Evolutionary conservation across 2,888 invertebrate species (phyloP), one percentile per base, ranked within the genome.

Genomic region (Cheilosia grossa): DNA sequence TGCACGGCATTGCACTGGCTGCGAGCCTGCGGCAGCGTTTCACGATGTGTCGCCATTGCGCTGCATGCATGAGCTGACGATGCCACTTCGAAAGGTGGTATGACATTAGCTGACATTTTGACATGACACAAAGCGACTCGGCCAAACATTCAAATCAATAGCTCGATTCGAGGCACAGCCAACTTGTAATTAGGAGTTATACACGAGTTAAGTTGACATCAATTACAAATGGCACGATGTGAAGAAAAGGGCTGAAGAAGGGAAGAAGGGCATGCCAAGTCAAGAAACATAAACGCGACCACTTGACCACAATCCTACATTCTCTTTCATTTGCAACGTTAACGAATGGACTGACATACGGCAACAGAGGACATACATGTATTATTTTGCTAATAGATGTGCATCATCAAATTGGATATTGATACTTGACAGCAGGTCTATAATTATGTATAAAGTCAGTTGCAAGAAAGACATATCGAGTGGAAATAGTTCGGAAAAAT

Each of bases 91-190:
- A 85, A 81, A 85, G 85, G 81, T 81, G 85, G 82, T 73, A 86
- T 82, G 86, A 86, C 82, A 86, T 78, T 82, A 82, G 82, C 75
- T 82, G 86, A 82, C 86, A 82, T 82, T 82, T 86, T 78, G 86
- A 82, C 86, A 86, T 86, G 86, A 78, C 86, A 82, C 82, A 73
- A 82, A 82, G 82, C 78, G 86, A 82, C 64, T 73, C 72, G 81
- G 58, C 63, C 75, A 67, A 81, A 86, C 82, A 82, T 86, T 86
- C 86, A 86, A 82, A 86, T 86, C 86, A 86, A 78, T 72, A 61
- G 82, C 49, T 24, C 17, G 86, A 78, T 82, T 69, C 51, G 63
- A 77, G 66, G 61, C 27, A 81, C 56, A 81, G 66, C 54, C 30
- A 81, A 82, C 82, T 73, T 72, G 82, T 82, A 86, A 86, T 86